phyloP scores from a whole-genome alignment of 2,888 invertebrate species.

The Muscina levida region DNA sequence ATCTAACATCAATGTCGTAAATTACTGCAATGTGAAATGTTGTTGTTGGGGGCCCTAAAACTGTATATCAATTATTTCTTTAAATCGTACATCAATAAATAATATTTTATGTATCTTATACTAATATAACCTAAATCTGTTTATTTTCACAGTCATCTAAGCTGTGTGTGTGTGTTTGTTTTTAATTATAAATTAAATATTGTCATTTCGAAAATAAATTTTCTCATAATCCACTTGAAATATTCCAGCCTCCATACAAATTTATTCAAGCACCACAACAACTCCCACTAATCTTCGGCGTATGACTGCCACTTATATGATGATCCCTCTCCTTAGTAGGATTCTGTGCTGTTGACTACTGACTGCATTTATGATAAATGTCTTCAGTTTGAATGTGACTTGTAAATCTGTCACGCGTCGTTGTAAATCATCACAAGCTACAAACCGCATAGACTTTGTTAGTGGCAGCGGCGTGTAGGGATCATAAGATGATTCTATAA shows the following conservation, averaged over 20 bases:
- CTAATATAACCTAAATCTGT: too few species aligned
- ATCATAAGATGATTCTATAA: too few species aligned
- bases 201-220: conserved; percentile 54
- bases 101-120: too few species aligned
- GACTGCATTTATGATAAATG: conserved; percentile 73
- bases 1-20: too few species aligned
- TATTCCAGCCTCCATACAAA: not conserved
- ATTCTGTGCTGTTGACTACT: not conserved
- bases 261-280: conserved; percentile 39
- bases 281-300: conserved; percentile 46
- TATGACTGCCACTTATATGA: conserved; percentile 49
- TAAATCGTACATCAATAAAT: too few species aligned
- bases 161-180: conserved; percentile 44
- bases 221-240: conserved; percentile 46
- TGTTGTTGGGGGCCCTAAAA: too few species aligned
- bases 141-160: too few species aligned
- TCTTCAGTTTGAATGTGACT: conserved; percentile 73
- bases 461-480: too few species aligned
- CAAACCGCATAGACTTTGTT: conserved; percentile 71
- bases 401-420: conserved; percentile 78
- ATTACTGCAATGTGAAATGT: too few species aligned
- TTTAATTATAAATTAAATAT: conserved; percentile 56
- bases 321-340: conserved; percentile 41
- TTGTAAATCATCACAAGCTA: conserved; percentile 75
- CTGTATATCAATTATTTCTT: too few species aligned